Evolutionary conservation across 2,888 invertebrate genomes (phyloP).

Genomic region (Polydrusus pterygomalis): DNA sequence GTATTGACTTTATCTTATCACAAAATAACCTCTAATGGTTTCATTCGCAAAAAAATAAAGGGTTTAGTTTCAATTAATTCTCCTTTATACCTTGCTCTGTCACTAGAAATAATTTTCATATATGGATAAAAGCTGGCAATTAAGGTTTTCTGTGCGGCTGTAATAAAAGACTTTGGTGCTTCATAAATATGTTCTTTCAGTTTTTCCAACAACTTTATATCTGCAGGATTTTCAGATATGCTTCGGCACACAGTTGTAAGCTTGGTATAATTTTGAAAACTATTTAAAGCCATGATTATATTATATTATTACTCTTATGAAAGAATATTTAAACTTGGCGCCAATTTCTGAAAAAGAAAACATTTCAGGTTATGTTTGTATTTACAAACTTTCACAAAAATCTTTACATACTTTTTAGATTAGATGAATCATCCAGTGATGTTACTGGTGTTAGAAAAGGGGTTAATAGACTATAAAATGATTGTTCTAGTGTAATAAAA

Average conservation of each 20-base stretch:
- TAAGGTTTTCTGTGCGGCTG: constrained; percentile 57
- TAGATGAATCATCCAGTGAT: constrained; percentile 19
- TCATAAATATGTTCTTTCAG: constrained; percentile 55
- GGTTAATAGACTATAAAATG: not conserved
- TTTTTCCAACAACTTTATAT: constrained; percentile 58
- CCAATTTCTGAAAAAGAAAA: not conserved
- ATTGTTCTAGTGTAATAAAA: not conserved
- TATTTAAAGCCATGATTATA: constrained; percentile 34
- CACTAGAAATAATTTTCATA: constrained; percentile 59
- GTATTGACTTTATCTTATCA: too few species aligned
- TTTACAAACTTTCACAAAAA: constrained; percentile 16
- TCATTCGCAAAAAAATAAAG: too few species aligned
- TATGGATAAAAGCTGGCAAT: constrained; percentile 62
- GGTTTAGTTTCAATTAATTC: too few species aligned
- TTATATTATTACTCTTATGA: not conserved
- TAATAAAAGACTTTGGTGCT: constrained; percentile 57
- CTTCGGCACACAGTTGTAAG: constrained; percentile 57
- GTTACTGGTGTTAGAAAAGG: too few species aligned
- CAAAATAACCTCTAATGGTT: too few species aligned
- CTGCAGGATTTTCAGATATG: constrained; percentile 59
- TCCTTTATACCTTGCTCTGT: constrained; percentile 59
- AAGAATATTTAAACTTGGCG: constrained; percentile 28
- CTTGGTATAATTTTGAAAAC: constrained; percentile 56
- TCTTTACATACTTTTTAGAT: too few species aligned
- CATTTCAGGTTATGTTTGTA: constrained; percentile 42